Evolutionary conservation across 2,888 invertebrate species (phyloP), one percentile per base, ranked within the genome.

Genomic region (Eupithecia exiguata): DNA sequence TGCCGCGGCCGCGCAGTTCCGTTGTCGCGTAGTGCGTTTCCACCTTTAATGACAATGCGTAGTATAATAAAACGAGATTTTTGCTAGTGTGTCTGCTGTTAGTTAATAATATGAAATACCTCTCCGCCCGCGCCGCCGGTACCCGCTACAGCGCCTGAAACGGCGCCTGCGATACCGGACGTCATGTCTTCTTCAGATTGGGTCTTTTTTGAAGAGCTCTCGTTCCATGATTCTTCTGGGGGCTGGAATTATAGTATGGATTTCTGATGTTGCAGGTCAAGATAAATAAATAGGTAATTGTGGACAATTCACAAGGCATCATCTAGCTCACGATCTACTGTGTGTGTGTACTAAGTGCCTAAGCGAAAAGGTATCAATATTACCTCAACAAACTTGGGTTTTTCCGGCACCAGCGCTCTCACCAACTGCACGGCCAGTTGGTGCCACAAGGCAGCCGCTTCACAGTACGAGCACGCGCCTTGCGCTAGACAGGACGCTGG

Each of bases 361-460:
- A 30, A 30, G 30, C 30, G 4, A 30, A 30, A 53, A 21, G 0
- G 4, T 21, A 53, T 3, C 4, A 10, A 53, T 9, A 21, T 21
- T 75, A 73, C 96, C 88, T 70, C 96, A 78, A 35, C 81, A 21
- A 65, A 72, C 14, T 68, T 68, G 16, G 72, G 77, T 38, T 77
- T 77, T 21, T 78, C 84, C 67, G 79, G 53, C 9, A 70, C 77
- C 86, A 98, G 95, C 82, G 97, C 97, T 78, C 97, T 96, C 40
- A 98, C 96, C 49, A 98, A 92, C 82, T 97, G 96, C 70, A 98
- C 95, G 16, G 97, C 97, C 49, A 99, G 92, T 89, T 99, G 99
- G 91, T 99, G 98, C 97, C 99, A 99, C 93, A 99, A 97, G 46
- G 98, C 97, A 40, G 97, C 97, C 72, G 98, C 97, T 88, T 99